These are phyloP conservation scores for Cichlasoma orientale DNA, from an alignment of 2,797 vertebrate species.

Conservation along the genomic window DNA sequence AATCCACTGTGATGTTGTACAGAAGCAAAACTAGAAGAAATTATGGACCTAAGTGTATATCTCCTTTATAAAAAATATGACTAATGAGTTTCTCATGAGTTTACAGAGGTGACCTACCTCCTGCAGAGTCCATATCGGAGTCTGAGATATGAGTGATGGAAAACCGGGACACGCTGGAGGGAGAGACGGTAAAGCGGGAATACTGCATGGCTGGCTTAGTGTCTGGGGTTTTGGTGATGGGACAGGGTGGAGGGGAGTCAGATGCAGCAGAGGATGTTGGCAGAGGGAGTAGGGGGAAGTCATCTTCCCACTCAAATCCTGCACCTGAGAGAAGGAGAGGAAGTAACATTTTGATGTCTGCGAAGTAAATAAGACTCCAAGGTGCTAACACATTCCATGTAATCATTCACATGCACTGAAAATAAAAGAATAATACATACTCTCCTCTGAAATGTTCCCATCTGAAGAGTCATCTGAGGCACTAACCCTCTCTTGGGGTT, in stretches of 20 bases:
- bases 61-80: not conserved
- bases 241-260: slow-evolving; percentile 48
- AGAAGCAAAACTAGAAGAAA: not conserved
- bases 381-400: not conserved
- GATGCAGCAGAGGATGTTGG: slow-evolving; percentile 77
- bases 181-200: slow-evolving; percentile 93
- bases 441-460: slow-evolving; percentile 83
- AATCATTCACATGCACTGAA: not conserved
- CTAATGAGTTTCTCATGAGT: fast-evolving
- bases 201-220: slow-evolving; percentile 74
- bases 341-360: not conserved
- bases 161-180: slow-evolving; percentile 88
- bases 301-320: slow-evolving; percentile 88
- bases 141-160: slow-evolving; percentile 96
- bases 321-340: slow-evolving; percentile 70
- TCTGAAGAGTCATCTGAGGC: slow-evolving; percentile 81
- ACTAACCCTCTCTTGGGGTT: slow-evolving; percentile 58
- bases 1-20: fast-evolving
- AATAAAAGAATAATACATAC: slow-evolving; percentile 69
- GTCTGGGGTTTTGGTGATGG: slow-evolving; percentile 51
- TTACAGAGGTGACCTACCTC: slow-evolving; percentile 78
- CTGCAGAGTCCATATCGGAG: slow-evolving; percentile 84
- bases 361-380: not conserved
- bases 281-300: slow-evolving; percentile 83
- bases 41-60: not conserved